Evolutionary conservation across 2,888 invertebrate species (phyloP).

Genomic region (Mycogona germanica): DNA sequence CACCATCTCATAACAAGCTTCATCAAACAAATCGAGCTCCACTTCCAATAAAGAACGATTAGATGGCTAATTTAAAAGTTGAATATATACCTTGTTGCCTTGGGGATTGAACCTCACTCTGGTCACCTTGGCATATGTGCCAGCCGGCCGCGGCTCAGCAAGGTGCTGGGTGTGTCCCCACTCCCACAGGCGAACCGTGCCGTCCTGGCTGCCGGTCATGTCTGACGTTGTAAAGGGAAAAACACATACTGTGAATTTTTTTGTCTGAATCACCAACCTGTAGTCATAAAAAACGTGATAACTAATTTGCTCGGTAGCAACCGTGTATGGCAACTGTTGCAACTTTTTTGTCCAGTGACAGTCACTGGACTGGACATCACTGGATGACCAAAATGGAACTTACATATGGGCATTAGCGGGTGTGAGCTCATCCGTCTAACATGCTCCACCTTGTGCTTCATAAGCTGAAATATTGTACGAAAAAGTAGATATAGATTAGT

Average conservation of each 20-base stretch:
- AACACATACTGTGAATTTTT: background rate
- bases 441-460: conserved; percentile 88
- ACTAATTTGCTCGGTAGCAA: background rate
- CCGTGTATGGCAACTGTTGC: background rate
- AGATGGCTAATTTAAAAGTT: background rate
- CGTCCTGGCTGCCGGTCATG: conserved; percentile 89
- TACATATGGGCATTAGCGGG: conserved; percentile 89
- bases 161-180: conserved; percentile 88
- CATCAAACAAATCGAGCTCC: background rate
- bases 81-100: conserved; percentile 60
- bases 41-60: background rate
- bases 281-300: background rate
- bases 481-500: conserved; percentile 5
- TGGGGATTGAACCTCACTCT: conserved; percentile 92
- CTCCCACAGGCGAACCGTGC: conserved; percentile 94
- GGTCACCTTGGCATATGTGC: conserved; percentile 70
- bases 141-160: conserved; percentile 79
- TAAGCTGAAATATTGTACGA: conserved; percentile 53
- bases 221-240: conserved; percentile 42
- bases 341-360: too few species aligned
- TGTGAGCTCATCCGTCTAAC: conserved; percentile 92
- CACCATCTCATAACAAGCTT: background rate
- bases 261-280: background rate
- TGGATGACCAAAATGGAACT: conserved; percentile 39
- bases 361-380: too few species aligned